A percentile compares a stretch with the other conserved stretches of the same genome.
Conservation (phyloP, 2,888 invertebrate species). For the Lithodes maja region DNA sequence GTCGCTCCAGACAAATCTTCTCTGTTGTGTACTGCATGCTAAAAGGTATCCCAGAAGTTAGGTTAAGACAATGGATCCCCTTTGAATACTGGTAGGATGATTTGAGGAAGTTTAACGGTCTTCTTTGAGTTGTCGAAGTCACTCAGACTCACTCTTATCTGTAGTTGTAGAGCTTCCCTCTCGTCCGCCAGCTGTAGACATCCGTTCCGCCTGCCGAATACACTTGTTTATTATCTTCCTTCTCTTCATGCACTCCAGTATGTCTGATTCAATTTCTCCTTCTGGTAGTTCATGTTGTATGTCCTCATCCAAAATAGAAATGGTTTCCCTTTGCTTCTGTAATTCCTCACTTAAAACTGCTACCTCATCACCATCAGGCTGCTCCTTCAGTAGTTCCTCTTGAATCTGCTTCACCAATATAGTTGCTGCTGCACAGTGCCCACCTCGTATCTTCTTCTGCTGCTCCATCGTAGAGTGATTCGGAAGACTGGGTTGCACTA, state of each 20-base stretch:
- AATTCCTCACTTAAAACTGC: not conserved
- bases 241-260: not conserved
- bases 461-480: not conserved
- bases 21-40: not conserved
- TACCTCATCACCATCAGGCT: not conserved
- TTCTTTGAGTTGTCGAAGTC: not conserved
- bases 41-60: not conserved
- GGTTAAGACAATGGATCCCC: not conserved
- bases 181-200: not conserved
- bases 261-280: not conserved
- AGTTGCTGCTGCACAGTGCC: not conserved
- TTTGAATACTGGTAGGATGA: not conserved
- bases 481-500: not conserved
- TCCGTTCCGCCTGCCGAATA: not conserved
- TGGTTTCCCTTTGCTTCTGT: not conserved
- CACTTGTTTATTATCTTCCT: not conserved
- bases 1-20: not conserved
- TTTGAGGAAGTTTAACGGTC: not conserved
- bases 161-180: not conserved
- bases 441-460: not conserved
- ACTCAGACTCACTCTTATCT: no score
- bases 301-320: not conserved
- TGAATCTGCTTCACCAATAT: not conserved
- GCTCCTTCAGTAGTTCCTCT: not conserved
- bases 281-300: not conserved